These are phyloP conservation scores for Miichthys miiuy DNA, from an alignment of 2,797 vertebrate species.

Conservation along the genomic window DNA sequence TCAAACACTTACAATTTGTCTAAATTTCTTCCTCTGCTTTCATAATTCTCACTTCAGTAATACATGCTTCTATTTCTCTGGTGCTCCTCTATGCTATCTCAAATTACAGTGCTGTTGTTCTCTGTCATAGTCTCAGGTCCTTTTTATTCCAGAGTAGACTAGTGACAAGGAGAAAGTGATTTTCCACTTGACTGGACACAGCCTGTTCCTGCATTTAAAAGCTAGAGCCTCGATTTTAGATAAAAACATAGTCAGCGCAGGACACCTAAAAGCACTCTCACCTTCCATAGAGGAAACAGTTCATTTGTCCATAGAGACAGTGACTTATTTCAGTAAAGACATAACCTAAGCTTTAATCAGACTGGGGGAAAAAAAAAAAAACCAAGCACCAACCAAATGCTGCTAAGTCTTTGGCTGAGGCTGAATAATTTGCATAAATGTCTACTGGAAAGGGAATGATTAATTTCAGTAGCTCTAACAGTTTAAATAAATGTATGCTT, in stretches of 20 bases:
- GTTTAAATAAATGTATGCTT: conserved; percentile 7
- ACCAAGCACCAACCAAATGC: conserved; percentile 24
- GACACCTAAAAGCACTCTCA: conserved; percentile 43
- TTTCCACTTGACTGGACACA: conserved; percentile 74
- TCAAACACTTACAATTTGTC: not conserved
- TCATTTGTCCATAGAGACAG: conserved; percentile 52
- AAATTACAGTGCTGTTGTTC: conserved; percentile 55
- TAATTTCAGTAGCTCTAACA: not conserved
- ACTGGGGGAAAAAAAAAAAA: not conserved
- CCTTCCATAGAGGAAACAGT: conserved; percentile 37
- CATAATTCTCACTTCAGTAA: conserved; percentile 1
- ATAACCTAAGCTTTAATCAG: conserved; percentile 33
- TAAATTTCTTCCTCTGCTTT: conserved; percentile 4
- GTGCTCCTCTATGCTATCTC: conserved; percentile 46
- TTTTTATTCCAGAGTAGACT: conserved; percentile 35
- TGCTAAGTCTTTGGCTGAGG: conserved; percentile 34
- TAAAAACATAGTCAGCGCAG: conserved; percentile 29
- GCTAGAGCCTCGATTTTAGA: conserved; percentile 42
- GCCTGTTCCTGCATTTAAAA: conserved; percentile 65
- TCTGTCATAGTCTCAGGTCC: conserved; percentile 24
- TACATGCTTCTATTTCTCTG: conserved; percentile 12
- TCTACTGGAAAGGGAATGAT: conserved; percentile 10
- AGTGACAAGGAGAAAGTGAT: conserved; percentile 73
- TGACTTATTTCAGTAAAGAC: conserved; percentile 29
- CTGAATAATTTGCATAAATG: conserved; percentile 30